Conservation (phyloP, 2,888 invertebrate genomes). For the Erynnis tages region DNA sequence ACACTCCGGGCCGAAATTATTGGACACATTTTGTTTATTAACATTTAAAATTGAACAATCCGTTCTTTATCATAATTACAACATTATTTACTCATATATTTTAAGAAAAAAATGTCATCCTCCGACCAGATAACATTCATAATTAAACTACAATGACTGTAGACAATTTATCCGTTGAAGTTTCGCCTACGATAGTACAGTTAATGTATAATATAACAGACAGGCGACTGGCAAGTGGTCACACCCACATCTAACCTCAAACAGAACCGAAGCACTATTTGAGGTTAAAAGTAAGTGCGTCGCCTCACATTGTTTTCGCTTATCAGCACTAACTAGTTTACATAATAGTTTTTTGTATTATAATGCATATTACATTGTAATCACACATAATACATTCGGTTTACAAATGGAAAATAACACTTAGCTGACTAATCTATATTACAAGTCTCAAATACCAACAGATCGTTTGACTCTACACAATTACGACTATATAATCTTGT, state of each 20-base stretch:
- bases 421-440: slow-evolving; percentile 53
- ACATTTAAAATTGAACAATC: slow-evolving; percentile 26
- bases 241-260: too few relatives aligned
- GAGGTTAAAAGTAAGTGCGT: too few relatives aligned
- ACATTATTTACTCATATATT: slow-evolving; percentile 16
- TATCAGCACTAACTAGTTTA: too few relatives aligned
- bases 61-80: slow-evolving; percentile 29
- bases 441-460: slow-evolving; percentile 58
- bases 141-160: slow-evolving; percentile 19
- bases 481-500: slow-evolving; percentile 45
- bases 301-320: too few relatives aligned
- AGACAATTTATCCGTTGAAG: slow-evolving; percentile 14
- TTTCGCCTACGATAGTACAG: slow-evolving; percentile 12
- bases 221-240: too few relatives aligned
- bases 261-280: too few relatives aligned
- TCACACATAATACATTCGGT: slow-evolving; percentile 53
- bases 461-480: slow-evolving; percentile 58
- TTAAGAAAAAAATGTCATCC: slow-evolving; percentile 35
- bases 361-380: slow-evolving; percentile 41
- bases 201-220: too few relatives aligned
- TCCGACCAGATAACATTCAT: slow-evolving; percentile 45
- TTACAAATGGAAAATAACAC: slow-evolving; percentile 63
- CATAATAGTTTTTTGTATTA: slow-evolving; percentile 12
- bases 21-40: slow-evolving; percentile 29
- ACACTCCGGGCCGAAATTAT: slow-evolving; percentile 46